phyloP scores from a whole-genome alignment of 2,797 vertebrate species.

The Lindbergichthys nudifrons region DNA sequence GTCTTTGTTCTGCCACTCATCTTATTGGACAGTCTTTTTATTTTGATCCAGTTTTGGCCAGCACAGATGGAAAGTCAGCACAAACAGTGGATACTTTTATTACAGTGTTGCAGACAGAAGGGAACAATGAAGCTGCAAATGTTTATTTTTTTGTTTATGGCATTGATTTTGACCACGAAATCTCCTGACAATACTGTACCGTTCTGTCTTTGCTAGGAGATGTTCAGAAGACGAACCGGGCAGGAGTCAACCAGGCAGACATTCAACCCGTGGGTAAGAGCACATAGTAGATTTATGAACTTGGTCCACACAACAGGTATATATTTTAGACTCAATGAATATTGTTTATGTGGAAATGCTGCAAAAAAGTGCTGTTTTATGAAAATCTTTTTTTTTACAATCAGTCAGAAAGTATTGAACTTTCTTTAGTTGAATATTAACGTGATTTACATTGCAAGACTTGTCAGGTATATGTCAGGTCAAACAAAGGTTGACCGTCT shows the following conservation, averaged over 20 bases:
- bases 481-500: background rate
- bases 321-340: background rate
- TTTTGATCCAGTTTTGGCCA: constrained; percentile 10
- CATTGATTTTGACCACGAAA: background rate
- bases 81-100: background rate
- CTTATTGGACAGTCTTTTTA: constrained; percentile 3
- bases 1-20: constrained; percentile 1
- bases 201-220: constrained; percentile 65
- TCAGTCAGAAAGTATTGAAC: background rate
- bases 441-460: background rate
- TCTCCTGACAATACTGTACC: background rate
- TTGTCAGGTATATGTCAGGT: background rate
- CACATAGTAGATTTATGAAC: background rate
- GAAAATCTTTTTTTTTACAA: background rate
- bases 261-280: constrained; percentile 84
- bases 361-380: too few relatives aligned
- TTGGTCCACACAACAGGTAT: background rate
- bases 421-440: background rate
- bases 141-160: constrained; percentile 7
- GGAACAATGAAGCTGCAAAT: background rate
- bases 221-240: constrained; percentile 79
- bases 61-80: constrained; percentile 27
- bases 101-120: background rate
- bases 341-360: too few relatives aligned
- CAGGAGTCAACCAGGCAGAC: constrained; percentile 84